These are phyloP conservation scores for Zaprionus davidi DNA, from an alignment of 1,140 invertebrate genomes.

Conservation along the genomic window DNA sequence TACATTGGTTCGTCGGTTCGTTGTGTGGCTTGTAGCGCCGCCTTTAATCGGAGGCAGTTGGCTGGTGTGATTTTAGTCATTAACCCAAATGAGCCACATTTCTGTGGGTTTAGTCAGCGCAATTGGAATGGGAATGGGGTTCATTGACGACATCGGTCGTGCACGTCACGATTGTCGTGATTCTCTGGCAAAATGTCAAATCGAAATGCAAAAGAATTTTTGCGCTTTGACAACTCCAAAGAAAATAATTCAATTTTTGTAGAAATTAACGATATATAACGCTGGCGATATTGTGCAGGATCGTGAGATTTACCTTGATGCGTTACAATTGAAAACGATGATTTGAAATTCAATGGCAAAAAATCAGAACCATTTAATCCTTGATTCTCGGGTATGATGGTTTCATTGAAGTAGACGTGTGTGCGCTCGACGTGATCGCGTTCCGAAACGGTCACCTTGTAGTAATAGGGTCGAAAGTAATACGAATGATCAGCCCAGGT, in stretches of 20 bases:
- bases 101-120: slow-evolving; percentile 63
- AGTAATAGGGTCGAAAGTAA: slow-evolving; percentile 77
- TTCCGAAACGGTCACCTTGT: slow-evolving; percentile 87
- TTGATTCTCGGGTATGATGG: slow-evolving; percentile 81
- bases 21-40: slow-evolving; percentile 29
- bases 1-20: slow-evolving; percentile 16
- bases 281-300: background rate
- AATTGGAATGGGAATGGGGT: slow-evolving; percentile 34
- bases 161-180: slow-evolving; percentile 52
- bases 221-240: slow-evolving; percentile 24
- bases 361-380: slow-evolving; percentile 85
- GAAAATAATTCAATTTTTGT: background rate
- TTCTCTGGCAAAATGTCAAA: slow-evolving; percentile 61
- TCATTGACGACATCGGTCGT: slow-evolving; percentile 42
- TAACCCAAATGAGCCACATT: slow-evolving; percentile 73
- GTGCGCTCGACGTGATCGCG: slow-evolving; percentile 86
- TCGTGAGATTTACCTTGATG: slow-evolving; percentile 86
- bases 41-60: slow-evolving; percentile 42
- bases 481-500: slow-evolving; percentile 85
- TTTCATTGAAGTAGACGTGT: slow-evolving; percentile 85
- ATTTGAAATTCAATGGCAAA: slow-evolving; percentile 86
- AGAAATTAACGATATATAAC: background rate
- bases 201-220: slow-evolving; percentile 24
- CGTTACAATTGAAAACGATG: slow-evolving; percentile 87
- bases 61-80: slow-evolving; percentile 73